Evolutionary conservation across 2,888 invertebrate genomes (phyloP).

Genomic region (Heteromyza rotundicornis): DNA sequence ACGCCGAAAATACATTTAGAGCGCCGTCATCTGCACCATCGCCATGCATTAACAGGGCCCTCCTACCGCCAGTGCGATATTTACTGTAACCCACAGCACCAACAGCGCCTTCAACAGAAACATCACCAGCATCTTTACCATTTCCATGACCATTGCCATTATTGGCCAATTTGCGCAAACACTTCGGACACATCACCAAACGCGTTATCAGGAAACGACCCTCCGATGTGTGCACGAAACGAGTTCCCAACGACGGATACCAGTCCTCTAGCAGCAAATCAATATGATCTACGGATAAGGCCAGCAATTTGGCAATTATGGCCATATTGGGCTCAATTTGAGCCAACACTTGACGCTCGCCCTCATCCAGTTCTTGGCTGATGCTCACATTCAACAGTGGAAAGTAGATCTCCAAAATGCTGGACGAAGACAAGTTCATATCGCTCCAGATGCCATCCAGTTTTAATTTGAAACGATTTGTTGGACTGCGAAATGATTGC

Average conservation of each 20-base stretch:
- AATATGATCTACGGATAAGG: slow-evolving; percentile 92
- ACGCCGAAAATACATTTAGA: slow-evolving; percentile 53
- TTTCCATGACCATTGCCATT: slow-evolving; percentile 25
- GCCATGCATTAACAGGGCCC: slow-evolving; percentile 40
- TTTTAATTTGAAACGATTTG: slow-evolving; percentile 72
- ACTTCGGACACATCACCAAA: slow-evolving; percentile 89
- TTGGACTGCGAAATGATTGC: slow-evolving; percentile 65
- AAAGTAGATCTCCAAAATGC: slow-evolving; percentile 85
- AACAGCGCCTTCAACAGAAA: slow-evolving; percentile 36
- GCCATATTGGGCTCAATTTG: slow-evolving; percentile 76
- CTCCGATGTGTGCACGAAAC: slow-evolving; percentile 97
- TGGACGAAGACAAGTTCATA: slow-evolving; percentile 78
- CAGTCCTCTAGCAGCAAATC: slow-evolving; percentile 97
- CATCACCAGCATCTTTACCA: slow-evolving; percentile 44
- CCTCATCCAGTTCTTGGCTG: slow-evolving; percentile 67
- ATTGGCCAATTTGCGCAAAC: slow-evolving; percentile 67
- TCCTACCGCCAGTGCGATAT: slow-evolving; percentile 39
- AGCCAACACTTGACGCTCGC: slow-evolving; percentile 51
- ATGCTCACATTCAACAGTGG: slow-evolving; percentile 67
- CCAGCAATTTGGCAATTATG: slow-evolving; percentile 80
- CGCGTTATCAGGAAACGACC: slow-evolving; percentile 94
- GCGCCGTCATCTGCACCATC: slow-evolving; percentile 48
- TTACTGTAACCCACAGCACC: slow-evolving; percentile 36
- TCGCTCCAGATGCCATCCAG: slow-evolving; percentile 88
- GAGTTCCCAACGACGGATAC: slow-evolving; percentile 95